Evolutionary conservation across 2,113 vertebrate genomes (phyloP).

Genomic region (Vulpes lagopus): DNA sequence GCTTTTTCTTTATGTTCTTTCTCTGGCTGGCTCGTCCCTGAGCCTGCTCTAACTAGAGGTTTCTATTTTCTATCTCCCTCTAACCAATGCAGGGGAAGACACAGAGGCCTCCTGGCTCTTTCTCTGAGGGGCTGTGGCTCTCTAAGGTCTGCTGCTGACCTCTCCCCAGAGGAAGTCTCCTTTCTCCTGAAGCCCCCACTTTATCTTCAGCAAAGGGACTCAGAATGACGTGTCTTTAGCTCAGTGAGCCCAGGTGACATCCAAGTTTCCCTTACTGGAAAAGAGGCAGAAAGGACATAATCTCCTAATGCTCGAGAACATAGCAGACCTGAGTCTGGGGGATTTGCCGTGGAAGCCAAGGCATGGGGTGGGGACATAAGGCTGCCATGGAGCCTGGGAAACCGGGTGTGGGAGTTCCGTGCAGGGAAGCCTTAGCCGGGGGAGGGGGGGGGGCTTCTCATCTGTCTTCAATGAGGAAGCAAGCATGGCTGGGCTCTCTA

Average conservation of each 20-base stretch:
- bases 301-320: not conserved
- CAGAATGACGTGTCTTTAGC: too few relatives aligned
- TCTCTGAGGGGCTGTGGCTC: too few relatives aligned
- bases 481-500: fast-evolving
- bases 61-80: fast-evolving
- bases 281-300: too few relatives aligned
- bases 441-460: fast-evolving
- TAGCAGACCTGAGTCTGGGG: fast-evolving
- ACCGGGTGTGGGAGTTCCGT: fast-evolving
- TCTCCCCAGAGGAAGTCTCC: too few relatives aligned
- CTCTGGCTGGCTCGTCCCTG: too few relatives aligned
- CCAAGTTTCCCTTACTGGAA: too few relatives aligned
- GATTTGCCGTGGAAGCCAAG: fast-evolving
- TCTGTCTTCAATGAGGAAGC: not conserved
- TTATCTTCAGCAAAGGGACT: too few relatives aligned
- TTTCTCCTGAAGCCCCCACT: too few relatives aligned
- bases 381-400: fast-evolving
- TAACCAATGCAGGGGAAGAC: too few relatives aligned
- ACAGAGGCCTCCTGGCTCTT: too few relatives aligned
- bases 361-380: fast-evolving
- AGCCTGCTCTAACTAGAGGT: not conserved
- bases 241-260: too few relatives aligned
- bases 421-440: fast-evolving
- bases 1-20: not conserved
- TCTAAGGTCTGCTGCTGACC: too few relatives aligned